Base-by-base conservation (phyloP, 2,113 vertebrate genomes). In the Cisticola juncidis region DNA sequence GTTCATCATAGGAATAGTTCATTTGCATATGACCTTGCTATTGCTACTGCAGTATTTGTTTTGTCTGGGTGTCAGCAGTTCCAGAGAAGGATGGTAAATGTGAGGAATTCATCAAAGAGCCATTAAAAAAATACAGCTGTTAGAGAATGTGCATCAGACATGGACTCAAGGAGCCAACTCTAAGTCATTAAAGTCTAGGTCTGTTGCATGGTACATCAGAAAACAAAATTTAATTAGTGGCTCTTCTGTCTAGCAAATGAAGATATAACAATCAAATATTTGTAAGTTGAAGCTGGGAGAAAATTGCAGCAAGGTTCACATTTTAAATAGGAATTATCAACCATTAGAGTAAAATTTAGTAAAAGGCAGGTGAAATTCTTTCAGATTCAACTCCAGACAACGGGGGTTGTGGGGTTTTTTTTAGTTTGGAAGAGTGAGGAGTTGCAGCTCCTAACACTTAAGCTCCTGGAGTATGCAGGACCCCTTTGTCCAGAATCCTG, bases 1-100 rank as follows among this genome's bases (percentile, higher is more conserved):
- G 64, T 77, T 88, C 40, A 77, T 92, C 77, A 78, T 5, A 78
- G 81, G 25, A 89, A 81, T 57, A 50, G 58, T 65, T 71, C 11
- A 73, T 95, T 94, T 95, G 76, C 94, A 90, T 95, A 73, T 58
- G 72, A 86, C 72, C 84, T 95, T 91, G 82, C 35, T 76, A 8
- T 60, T 92, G 82, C 53, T 92, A 47, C 40, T 88, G 62, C 58
- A 65, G 17, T 69, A 26, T 66, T 84, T 62, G 61, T 73, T 73
- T 74, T 92, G 14, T 42, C 78, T 35, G 72, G 24, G 25, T 62
- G 54, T 86, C 83, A 92, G 93, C 64, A 78, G 51, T 73, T 89
- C 35, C 83, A 92, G 56, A 57, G 25, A 14, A 47, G 35, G 35
- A 50, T 58, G 35, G 77, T 18, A 91, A 84, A 78, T 66, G 21